Percentiles rank a stretch among this genome's conserved stretches.
phyloP scores from a whole-genome alignment of 2,113 vertebrate genomes.

The Narcine bancroftii region DNA sequence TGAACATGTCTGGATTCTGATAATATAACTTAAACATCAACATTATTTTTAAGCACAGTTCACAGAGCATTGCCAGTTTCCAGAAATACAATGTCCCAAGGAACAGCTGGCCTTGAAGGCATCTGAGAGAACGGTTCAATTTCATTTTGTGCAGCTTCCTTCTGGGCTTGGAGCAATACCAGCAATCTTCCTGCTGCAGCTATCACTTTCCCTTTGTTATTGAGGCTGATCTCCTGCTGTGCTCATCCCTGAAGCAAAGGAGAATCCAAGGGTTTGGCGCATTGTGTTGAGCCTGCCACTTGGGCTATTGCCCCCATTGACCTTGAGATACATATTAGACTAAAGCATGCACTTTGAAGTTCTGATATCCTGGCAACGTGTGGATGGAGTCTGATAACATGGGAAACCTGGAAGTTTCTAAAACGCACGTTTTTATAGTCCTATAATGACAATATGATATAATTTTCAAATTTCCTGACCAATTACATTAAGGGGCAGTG shows the following conservation, averaged over 20 bases:
- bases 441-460: no score
- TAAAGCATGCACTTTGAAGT: no score
- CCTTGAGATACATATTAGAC: not conserved
- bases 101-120: not conserved
- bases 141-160: not conserved
- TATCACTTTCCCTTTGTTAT: not conserved
- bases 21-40: not conserved
- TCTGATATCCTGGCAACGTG: no score
- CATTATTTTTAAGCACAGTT: not conserved
- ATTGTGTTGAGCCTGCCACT: not conserved
- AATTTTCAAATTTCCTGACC: no score
- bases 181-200: no score
- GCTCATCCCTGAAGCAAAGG: not conserved
- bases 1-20: not conserved
- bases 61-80: not conserved
- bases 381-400: no score
- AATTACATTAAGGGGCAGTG: no score
- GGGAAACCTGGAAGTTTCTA: no score
- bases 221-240: not conserved
- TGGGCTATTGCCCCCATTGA: not conserved
- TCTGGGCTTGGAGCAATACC: not conserved
- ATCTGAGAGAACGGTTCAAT: not conserved
- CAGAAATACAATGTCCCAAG: not conserved
- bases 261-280: not conserved
- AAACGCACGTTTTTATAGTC: no score